These are phyloP conservation scores for Acrocephalus kingi DNA, from an alignment of 2,113 vertebrate species.

Conservation along the genomic window DNA sequence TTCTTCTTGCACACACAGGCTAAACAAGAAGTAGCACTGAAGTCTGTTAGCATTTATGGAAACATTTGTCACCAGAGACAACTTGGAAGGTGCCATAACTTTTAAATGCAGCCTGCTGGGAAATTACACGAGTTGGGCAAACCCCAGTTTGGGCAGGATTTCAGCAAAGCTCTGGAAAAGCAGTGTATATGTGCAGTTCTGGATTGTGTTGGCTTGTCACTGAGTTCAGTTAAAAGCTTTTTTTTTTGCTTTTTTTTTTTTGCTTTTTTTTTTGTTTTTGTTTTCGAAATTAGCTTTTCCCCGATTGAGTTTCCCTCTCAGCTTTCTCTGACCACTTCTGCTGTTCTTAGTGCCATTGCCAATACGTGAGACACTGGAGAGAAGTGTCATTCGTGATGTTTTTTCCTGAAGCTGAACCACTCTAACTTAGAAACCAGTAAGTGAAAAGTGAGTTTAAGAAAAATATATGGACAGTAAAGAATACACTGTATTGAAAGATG, in stretches of 20 bases:
- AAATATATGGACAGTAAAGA: not conserved
- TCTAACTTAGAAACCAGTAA: not conserved
- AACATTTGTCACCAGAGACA: constrained; percentile 67
- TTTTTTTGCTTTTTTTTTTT: not conserved
- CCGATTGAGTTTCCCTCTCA: not conserved
- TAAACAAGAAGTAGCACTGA: constrained; percentile 60
- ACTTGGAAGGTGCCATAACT: constrained; percentile 49
- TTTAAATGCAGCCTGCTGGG: constrained; percentile 64
- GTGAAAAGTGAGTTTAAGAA: not conserved
- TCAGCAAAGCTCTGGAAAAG: constrained; percentile 30
- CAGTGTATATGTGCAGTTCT: not conserved
- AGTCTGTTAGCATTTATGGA: constrained; percentile 65
- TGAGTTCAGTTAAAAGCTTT: not conserved
- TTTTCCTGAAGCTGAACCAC: not conserved
- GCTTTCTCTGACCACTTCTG: not conserved
- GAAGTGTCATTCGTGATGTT: not conserved
- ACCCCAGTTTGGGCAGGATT: constrained; percentile 42
- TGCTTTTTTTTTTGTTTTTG: not conserved
- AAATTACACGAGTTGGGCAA: constrained; percentile 56
- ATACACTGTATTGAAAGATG: not conserved
- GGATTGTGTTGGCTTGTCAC: constrained; percentile 11
- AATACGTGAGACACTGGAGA: not conserved
- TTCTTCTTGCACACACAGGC: not conserved
- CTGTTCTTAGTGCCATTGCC: not conserved
- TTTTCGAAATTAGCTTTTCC: not conserved